Percentiles rank a stretch among this genome's conserved stretches.
Conservation (phyloP, 2,888 invertebrate species). For the Julus scandinavius region DNA sequence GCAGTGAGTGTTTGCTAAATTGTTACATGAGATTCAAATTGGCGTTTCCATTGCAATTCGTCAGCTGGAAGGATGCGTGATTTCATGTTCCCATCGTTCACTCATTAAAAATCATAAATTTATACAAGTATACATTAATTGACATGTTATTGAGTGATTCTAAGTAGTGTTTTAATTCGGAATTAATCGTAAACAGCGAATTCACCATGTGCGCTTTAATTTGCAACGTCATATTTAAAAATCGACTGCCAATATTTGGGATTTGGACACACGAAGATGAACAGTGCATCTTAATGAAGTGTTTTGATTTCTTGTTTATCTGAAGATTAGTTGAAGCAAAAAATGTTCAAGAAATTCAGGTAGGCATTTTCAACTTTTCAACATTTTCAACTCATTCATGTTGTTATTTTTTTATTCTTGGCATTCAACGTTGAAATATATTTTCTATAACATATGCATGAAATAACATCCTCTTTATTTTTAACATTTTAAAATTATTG, state of each 20-base stretch:
- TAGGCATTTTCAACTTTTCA: background rate
- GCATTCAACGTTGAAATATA: no score
- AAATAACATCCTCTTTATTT: no score
- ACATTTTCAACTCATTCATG: no score
- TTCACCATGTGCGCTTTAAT: background rate
- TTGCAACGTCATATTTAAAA: background rate
- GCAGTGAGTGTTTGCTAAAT: background rate
- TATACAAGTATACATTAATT: background rate
- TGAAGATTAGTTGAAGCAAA: background rate
- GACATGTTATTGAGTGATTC: background rate
- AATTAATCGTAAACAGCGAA: background rate
- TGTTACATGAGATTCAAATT: background rate
- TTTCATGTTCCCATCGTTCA: background rate
- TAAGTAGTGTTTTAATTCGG: background rate
- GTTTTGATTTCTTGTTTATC: background rate
- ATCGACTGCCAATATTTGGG: background rate
- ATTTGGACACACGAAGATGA: background rate
- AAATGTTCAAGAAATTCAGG: constrained; percentile 21
- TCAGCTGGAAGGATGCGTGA: background rate
- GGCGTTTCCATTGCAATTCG: background rate
- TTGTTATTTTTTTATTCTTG: no score
- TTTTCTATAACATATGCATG: no score
- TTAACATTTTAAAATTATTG: no score
- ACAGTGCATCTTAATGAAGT: background rate
- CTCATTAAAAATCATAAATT: background rate